phyloP scores from a whole-genome alignment of 2,113 vertebrate species.

The Seriola aureovittata region DNA sequence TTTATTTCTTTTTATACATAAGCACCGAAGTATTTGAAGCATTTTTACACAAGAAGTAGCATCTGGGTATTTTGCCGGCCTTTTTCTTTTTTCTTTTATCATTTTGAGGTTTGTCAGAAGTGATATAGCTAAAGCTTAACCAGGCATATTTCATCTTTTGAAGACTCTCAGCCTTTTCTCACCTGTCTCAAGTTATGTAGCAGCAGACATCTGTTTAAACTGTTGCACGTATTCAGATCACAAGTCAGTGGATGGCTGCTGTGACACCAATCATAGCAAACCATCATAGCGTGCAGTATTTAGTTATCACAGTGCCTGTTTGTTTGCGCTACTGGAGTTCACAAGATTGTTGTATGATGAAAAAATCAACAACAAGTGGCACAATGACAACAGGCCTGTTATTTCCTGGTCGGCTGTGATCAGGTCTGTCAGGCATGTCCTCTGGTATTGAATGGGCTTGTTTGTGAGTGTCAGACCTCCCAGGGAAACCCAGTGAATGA shows the following conservation, averaged over 20 bases:
- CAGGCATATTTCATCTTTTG: neutral
- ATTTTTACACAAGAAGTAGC: conserved; percentile 46
- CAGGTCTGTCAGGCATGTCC: conserved; percentile 47
- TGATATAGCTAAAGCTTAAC: neutral
- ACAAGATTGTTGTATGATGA: conserved; percentile 24
- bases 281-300: neutral
- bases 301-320: neutral
- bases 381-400: conserved; percentile 41
- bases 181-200: neutral
- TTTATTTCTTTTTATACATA: conserved; percentile 30
- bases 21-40: conserved; percentile 54
- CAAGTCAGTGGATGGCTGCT: neutral
- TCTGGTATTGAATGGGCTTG: conserved; percentile 62
- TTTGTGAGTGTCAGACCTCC: conserved; percentile 65
- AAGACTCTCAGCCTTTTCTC: neutral
- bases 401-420: conserved; percentile 60
- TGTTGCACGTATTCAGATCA: neutral
- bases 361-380: conserved; percentile 12
- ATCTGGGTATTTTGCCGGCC: conserved; percentile 41
- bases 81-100: neutral
- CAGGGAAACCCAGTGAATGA: conserved; percentile 59
- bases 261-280: neutral
- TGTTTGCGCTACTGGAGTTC: conserved; percentile 15
- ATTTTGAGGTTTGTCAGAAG: conserved; percentile 4
- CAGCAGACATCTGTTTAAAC: neutral